Evolutionary conservation across 2,888 invertebrate genomes (phyloP).

Genomic region (Idaea aversata): DNA sequence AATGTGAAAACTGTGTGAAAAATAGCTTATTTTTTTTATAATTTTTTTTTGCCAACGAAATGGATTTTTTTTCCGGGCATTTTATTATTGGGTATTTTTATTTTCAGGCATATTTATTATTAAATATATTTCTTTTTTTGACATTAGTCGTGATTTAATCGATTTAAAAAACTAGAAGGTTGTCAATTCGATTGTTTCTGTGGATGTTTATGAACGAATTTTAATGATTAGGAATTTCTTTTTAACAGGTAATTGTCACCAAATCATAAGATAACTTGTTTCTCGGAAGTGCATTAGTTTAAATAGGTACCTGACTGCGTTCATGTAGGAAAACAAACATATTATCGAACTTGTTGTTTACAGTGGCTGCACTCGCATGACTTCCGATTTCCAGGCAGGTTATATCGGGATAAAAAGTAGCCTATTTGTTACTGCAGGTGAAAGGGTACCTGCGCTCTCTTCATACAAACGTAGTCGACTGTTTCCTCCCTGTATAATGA

Average conservation of each 20-base stretch:
- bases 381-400: not conserved
- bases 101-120: too few relatives aligned
- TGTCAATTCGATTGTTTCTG: not conserved
- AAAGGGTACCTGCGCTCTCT: too few relatives aligned
- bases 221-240: not conserved
- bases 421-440: too few relatives aligned
- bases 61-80: too few relatives aligned
- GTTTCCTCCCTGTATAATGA: too few relatives aligned
- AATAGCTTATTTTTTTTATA: too few relatives aligned
- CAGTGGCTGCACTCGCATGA: not conserved
- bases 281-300: not conserved
- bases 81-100: too few relatives aligned
- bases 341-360: not conserved
- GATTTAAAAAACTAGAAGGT: not conserved
- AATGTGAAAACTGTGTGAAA: too few relatives aligned
- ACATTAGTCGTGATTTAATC: too few relatives aligned
- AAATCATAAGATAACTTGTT: not conserved
- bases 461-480: too few relatives aligned
- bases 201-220: not conserved
- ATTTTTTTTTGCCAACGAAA: too few relatives aligned
- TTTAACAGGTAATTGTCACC: not conserved
- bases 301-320: not conserved
- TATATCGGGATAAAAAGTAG: not conserved
- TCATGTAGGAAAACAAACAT: not conserved
- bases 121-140: too few relatives aligned